Conservation (phyloP, 2,888 invertebrate species). For the Homarus gammarus region DNA sequence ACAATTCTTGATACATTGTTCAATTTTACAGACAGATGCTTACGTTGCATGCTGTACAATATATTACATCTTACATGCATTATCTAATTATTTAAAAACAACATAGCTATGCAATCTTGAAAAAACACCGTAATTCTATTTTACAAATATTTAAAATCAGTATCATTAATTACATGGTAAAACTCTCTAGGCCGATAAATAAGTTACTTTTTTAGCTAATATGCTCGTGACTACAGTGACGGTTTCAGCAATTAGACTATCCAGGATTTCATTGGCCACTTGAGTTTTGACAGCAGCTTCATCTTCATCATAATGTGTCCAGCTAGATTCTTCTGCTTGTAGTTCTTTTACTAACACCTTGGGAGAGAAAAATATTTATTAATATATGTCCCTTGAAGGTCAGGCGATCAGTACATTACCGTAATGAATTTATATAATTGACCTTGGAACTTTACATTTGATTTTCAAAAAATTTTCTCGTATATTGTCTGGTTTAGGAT, state of each 20-base stretch:
- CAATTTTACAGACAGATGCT: no score
- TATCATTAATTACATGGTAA: not conserved
- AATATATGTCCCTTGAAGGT: not conserved
- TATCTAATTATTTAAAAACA: not conserved
- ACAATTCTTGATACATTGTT: no score
- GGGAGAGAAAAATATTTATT: not conserved
- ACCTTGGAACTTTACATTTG: not conserved
- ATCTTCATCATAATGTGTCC: conserved; percentile 87
- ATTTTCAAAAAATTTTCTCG: not conserved
- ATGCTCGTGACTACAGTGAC: conserved; percentile 37
- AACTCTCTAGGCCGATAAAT: not conserved
- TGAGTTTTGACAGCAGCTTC: conserved; percentile 85
- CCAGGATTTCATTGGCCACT: conserved; percentile 80
- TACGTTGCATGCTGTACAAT: not conserved
- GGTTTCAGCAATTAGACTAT: conserved; percentile 51
- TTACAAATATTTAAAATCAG: not conserved
- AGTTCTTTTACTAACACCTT: conserved; percentile 82
- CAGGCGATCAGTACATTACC: not conserved
- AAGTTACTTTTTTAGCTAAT: conserved; percentile 38
- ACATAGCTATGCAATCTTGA: no score
- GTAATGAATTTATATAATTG: not conserved
- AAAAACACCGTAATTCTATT: no score
- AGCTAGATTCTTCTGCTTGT: conserved; percentile 86
- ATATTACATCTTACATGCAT: not conserved
- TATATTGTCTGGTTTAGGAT: not conserved